Evolutionary conservation across 1,140 invertebrate genomes (phyloP).

Genomic region (Drosophila navojoa): DNA sequence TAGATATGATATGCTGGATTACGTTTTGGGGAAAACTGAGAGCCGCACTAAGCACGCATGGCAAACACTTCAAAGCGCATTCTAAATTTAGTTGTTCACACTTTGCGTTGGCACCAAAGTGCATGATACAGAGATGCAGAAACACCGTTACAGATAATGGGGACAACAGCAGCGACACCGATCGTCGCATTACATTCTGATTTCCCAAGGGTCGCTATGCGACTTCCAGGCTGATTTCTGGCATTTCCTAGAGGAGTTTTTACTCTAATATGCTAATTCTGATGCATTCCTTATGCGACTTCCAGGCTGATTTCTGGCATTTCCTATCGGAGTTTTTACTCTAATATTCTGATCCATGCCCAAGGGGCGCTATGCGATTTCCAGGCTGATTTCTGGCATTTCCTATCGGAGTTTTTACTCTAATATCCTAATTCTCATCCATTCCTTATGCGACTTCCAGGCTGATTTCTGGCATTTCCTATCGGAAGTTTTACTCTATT

Average conservation of each 20-base stretch:
- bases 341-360: too few relatives aligned
- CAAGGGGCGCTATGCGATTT: not conserved
- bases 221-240: too few relatives aligned
- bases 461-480: not conserved
- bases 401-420: too few relatives aligned
- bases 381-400: too few relatives aligned
- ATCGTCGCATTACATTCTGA: not conserved
- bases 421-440: too few relatives aligned
- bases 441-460: not conserved
- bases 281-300: not conserved
- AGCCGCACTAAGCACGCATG: constrained; percentile 32
- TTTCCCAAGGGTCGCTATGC: not conserved
- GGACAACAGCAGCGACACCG: constrained; percentile 55
- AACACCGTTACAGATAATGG: constrained; percentile 27
- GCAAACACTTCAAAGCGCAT: constrained; percentile 59
- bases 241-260: too few relatives aligned
- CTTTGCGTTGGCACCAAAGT: constrained; percentile 69
- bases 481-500: too few relatives aligned
- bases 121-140: constrained; percentile 13
- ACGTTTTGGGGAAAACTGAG: constrained; percentile 18
- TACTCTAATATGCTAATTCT: too few relatives aligned
- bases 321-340: too few relatives aligned
- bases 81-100: constrained; percentile 76
- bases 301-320: constrained; percentile 2
- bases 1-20: constrained; percentile 6